A percentile compares a stretch with the other conserved stretches of the same genome.
Evolutionary conservation across 2,888 invertebrate species (phyloP).

Genomic region (Erebia epiphron): DNA sequence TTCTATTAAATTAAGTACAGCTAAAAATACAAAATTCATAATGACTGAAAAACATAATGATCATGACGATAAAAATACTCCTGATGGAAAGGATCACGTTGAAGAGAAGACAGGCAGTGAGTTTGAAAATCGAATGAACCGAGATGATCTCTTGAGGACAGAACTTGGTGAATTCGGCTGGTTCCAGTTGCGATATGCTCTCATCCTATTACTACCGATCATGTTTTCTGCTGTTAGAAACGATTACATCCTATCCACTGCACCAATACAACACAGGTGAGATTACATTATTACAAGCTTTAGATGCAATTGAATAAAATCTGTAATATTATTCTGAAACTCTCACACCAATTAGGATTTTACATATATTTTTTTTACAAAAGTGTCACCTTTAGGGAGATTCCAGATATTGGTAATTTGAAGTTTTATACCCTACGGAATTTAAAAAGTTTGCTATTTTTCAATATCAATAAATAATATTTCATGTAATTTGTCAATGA

Average conservation of each 20-base stretch:
- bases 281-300: too few relatives aligned
- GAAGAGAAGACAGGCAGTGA: neutral
- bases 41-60: neutral
- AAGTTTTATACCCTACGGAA: too few relatives aligned
- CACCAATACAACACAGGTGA: constrained; percentile 15
- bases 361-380: too few relatives aligned
- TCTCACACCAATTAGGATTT: too few relatives aligned
- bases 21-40: too few relatives aligned
- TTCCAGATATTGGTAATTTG: too few relatives aligned
- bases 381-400: too few relatives aligned
- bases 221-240: constrained; percentile 86
- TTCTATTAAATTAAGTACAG: neutral
- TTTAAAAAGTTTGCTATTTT: too few relatives aligned
- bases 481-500: neutral
- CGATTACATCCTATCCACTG: constrained; percentile 67
- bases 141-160: constrained; percentile 4
- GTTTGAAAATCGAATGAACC: neutral
- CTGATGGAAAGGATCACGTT: neutral
- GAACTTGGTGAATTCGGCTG: constrained; percentile 84
- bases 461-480: too few relatives aligned
- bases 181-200: constrained; percentile 84
- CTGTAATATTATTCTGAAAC: too few relatives aligned
- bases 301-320: too few relatives aligned
- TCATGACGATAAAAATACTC: neutral
- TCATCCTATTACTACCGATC: constrained; percentile 84